Evolutionary conservation across 2,888 invertebrate species (phyloP), one percentile per base, ranked within the genome.

Genomic region (Trisateles emortualis): DNA sequence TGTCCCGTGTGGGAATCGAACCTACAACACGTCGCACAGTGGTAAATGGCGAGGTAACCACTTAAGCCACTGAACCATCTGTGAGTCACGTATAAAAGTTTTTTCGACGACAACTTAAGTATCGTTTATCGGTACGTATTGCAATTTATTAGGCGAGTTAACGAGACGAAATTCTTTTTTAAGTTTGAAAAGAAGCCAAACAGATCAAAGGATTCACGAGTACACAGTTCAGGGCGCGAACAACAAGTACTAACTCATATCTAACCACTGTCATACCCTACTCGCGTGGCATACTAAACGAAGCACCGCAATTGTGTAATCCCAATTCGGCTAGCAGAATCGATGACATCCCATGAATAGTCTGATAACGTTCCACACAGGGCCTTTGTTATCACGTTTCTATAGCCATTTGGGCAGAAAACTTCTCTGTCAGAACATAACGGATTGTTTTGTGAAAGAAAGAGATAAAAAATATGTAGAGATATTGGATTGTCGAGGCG

Each of bases 261-360:
- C 8, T 4, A 19, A 13, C 36, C 40, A 44, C 38, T 33, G 26
- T 26, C 26, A 26, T 8, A 26, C 26, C 26, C 32, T 8, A 36
- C 41, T 52, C 51, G 53, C 47, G 29, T 38, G 19, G 8, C 36
- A 32, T 29, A 46, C 29, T 56, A 62, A 81, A 79, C 79, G 79
- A 48, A 59, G 66, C 78, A 71, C 51, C 41, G 47, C 68, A 55
- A 72, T 83, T 81, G 76, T 72, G 75, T 78, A 79, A 81, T 78
- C 70, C 64, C 71, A 74, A 72, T 69, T 67, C 64, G 66, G 57
- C 66, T 71, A 53, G 70, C 67, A 64, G 71, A 76, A 72, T 64
- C 78, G 79, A 81, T 79, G 83, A 79, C 82, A 77, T 77, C 67
- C 60, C 61, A 60, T 75, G 72, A 79, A 79, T 77, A 64, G 74